Evolutionary conservation across 1,140 invertebrate species (phyloP).

Genomic region (Dendrolimus punctatus): DNA sequence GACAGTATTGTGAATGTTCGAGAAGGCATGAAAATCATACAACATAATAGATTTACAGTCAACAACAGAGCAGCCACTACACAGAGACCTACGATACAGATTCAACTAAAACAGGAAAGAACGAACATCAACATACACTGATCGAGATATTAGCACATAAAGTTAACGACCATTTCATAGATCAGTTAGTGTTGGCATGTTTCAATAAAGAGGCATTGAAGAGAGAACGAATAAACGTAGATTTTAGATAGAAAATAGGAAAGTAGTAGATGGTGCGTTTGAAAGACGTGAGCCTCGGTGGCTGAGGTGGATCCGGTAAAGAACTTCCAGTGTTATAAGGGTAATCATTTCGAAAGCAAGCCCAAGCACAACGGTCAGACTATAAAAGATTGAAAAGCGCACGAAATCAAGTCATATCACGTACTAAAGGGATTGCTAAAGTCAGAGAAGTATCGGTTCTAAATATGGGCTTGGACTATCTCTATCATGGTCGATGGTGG

Average conservation of each 20-base stretch:
- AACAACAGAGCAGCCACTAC: conserved; percentile 72
- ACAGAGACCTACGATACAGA: conserved; percentile 66
- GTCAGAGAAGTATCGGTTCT: conserved; percentile 28
- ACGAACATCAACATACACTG: conserved; percentile 39
- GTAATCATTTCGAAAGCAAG: conserved; percentile 55
- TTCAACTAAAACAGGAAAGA: conserved; percentile 58
- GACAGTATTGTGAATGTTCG: conserved; percentile 69
- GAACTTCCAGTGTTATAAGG: conserved; percentile 37
- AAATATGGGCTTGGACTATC: conserved; percentile 31
- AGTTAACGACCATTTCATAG: conserved; percentile 9
- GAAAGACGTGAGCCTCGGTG: conserved; percentile 38
- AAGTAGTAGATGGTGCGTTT: conserved; percentile 44
- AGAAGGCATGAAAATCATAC: conserved; percentile 69
- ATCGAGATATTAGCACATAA: conserved; percentile 21
- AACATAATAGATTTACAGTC: conserved; percentile 68
- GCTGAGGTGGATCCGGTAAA: conserved; percentile 28
- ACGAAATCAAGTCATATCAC: conserved; percentile 36
- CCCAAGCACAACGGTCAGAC: conserved; percentile 60
- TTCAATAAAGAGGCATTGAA: not conserved
- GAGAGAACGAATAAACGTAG: no score
- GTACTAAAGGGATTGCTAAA: conserved; percentile 38
- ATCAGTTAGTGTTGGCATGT: conserved; percentile 24
- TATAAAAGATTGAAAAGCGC: conserved; percentile 45
- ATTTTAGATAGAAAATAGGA: conserved; percentile 22
- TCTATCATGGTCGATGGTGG: conserved; percentile 40